Conservation (phyloP, 2,797 vertebrate genomes). For the Cygnus olor region DNA sequence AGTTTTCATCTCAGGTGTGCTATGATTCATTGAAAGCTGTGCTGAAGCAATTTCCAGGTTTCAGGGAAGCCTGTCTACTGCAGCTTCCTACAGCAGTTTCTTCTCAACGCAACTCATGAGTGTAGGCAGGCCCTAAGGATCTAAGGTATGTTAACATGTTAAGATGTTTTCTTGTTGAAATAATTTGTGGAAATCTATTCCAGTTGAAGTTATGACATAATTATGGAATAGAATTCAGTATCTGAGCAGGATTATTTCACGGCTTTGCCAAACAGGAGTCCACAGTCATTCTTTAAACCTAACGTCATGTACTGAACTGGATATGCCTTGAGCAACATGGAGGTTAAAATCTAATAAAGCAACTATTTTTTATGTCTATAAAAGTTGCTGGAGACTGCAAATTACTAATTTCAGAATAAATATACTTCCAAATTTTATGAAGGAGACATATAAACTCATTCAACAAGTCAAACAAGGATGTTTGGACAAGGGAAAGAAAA, state of each 20-base stretch:
- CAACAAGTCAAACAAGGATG: neutral
- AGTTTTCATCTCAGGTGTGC: neutral
- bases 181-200: neutral
- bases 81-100: neutral
- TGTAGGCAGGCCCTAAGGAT: neutral
- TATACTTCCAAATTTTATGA: neutral
- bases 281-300: neutral
- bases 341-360: neutral
- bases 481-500: constrained; percentile 10
- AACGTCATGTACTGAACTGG: neutral
- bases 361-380: neutral
- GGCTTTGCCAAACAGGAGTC: neutral
- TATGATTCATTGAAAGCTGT: neutral
- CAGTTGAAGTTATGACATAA: neutral
- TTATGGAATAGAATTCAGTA: neutral
- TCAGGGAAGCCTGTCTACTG: too few relatives aligned
- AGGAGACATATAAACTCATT: neutral
- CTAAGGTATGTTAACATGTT: neutral
- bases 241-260: neutral
- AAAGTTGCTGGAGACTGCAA: neutral
- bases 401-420: constrained; percentile 18
- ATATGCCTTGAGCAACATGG: neutral
- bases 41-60: neutral
- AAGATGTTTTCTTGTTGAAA: constrained; percentile 14
- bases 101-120: neutral